Conservation (phyloP, 2,113 vertebrate species). For the Poeciliopsis prolifica region DNA sequence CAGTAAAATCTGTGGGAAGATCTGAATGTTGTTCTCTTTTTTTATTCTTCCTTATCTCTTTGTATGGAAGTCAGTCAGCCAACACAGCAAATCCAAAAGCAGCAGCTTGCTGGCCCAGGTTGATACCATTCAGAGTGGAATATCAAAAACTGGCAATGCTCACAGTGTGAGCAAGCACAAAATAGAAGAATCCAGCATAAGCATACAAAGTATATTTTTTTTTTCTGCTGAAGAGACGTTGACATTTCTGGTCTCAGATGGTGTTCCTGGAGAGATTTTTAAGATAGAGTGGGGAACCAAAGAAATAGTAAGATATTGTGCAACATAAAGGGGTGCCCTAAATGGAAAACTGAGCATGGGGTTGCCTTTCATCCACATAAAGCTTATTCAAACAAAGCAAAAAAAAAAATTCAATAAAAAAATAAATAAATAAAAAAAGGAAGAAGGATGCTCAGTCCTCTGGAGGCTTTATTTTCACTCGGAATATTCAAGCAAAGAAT, state of each 20-base stretch:
- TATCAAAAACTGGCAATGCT: constrained; percentile 47
- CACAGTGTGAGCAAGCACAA: constrained; percentile 23
- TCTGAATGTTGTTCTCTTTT: constrained; percentile 9
- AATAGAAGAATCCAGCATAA: constrained; percentile 18
- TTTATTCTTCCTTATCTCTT: neutral
- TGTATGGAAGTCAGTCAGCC: constrained; percentile 51
- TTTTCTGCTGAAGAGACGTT: neutral
- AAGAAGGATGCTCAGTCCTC: constrained; percentile 9
- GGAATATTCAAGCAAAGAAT: constrained; percentile 16
- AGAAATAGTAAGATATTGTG: constrained; percentile 5
- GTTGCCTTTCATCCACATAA: constrained; percentile 2
- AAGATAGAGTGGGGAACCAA: neutral
- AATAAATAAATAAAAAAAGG: neutral
- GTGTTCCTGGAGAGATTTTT: constrained; percentile 12
- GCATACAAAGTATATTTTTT: constrained; percentile 14
- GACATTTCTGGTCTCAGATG: constrained; percentile 21
- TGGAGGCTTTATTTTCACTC: constrained; percentile 28
- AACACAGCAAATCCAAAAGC: constrained; percentile 43
- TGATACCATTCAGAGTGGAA: constrained; percentile 48
- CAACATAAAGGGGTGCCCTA: neutral
- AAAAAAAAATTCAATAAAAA: too few relatives aligned
- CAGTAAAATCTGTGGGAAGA: constrained; percentile 44
- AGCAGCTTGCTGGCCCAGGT: constrained; percentile 46
- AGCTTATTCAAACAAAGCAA: constrained; percentile 3
- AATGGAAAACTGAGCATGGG: constrained; percentile 5